phyloP scores from a whole-genome alignment of 2,888 invertebrate species.

The Tipula unca region DNA sequence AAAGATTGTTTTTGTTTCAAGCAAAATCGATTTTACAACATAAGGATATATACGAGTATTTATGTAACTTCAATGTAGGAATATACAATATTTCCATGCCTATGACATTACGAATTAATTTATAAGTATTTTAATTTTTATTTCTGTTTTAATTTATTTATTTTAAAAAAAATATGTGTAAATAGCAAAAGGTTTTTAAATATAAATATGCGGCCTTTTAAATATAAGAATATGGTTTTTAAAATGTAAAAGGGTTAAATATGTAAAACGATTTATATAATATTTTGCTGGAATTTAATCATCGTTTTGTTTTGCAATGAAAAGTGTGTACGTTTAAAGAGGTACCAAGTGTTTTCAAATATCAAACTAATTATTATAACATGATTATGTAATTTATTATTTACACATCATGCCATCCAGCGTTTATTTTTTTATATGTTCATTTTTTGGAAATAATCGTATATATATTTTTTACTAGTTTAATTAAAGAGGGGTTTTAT shows the following conservation, averaged over 20 bases:
- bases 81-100: too few relatives aligned
- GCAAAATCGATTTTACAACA: neutral
- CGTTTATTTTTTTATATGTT: neutral
- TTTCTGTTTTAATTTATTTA: neutral
- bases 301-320: neutral
- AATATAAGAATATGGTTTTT: neutral
- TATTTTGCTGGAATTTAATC: neutral
- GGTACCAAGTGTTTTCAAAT: neutral
- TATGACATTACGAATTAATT: slow-evolving; percentile 21
- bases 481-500: neutral
- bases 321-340: neutral
- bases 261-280: neutral
- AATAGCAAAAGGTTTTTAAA: neutral
- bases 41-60: neutral
- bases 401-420: neutral
- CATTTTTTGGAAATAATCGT: neutral
- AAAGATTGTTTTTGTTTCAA: neutral
- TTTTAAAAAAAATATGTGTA: neutral
- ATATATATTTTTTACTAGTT: neutral
- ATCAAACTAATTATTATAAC: neutral
- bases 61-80: neutral
- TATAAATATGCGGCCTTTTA: neutral
- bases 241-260: neutral
- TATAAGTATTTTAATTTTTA: slow-evolving; percentile 21
- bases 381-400: neutral